Evolutionary conservation across 2,797 vertebrate species (phyloP), one percentile per base, ranked within the genome.

Genomic region (Rhynchonycteris naso): DNA sequence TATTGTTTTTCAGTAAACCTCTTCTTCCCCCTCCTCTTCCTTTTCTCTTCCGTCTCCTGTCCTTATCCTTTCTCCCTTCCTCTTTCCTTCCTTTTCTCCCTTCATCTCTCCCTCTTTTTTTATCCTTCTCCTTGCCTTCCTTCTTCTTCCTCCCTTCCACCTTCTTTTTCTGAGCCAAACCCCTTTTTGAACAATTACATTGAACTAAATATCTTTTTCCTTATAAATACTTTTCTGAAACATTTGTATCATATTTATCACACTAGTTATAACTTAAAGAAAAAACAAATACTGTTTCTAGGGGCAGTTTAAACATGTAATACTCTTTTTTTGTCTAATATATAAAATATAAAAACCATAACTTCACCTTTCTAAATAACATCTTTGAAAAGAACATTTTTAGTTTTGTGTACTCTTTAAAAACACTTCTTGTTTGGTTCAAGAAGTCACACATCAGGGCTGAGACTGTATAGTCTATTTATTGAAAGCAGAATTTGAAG

Each of bases 91-190:
- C 4, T 1, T 24, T 4, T 6, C 61, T 21, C 5, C 3, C 8
- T 16, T 22, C 22, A 15, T 24, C 43, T 16, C 47, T 33, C 54
- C 22, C 66, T 63, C 24, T 43, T 43, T 43, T 43, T 43, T 43
- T 43, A 43, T 43, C 43, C 16, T 21, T 52, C 7, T 19, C 26
- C n/a, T 19, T n/a, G 1, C 0, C 13, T 7, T 63, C n/a, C 14
- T 10, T 21, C 19, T 28, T 28, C 19, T 18, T 38, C 24, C 22
- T 83, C 19, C 26, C 58, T 58, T 82, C 21, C 19, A 58, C 4
- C 59, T 82, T 24, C n/a, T 7, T 56, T 90, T 66, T 63, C 35
- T 84, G 47, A 92, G 18, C 21, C 50, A 93, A 79, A 66, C 71
- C 21, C 22, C 28, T 38, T 59, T 61, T 74, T 85, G 61, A 81